phyloP scores from a whole-genome alignment of 2,113 vertebrate species.

The Nothoprocta pentlandii region DNA sequence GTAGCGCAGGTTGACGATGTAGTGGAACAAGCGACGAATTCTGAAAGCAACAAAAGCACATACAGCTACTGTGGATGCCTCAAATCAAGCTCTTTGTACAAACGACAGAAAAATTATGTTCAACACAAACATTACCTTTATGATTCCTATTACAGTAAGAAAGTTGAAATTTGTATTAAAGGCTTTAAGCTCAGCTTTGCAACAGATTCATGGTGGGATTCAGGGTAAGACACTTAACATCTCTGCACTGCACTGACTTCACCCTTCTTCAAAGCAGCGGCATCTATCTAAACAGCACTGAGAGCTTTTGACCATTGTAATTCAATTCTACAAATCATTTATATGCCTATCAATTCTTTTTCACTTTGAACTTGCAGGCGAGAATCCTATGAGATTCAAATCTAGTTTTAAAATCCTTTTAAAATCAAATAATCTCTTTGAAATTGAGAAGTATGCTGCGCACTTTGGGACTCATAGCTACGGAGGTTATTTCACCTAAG shows the following conservation, averaged over 20 bases:
- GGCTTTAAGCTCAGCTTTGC: background rate
- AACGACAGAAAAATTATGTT: accelerated
- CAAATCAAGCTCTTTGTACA: accelerated
- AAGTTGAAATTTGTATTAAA: background rate
- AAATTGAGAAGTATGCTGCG: background rate
- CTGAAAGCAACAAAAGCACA: constrained; percentile 60
- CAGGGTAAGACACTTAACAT: background rate
- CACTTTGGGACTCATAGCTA: background rate
- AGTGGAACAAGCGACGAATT: constrained; percentile 92
- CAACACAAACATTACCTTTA: background rate
- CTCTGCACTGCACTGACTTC: background rate
- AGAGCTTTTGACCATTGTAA: background rate
- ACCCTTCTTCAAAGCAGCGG: background rate
- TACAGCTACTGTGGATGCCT: accelerated
- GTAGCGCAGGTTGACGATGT: constrained; percentile 93
- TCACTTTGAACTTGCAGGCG: background rate
- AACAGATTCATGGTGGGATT: background rate
- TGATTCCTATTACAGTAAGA: background rate
- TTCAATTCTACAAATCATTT: background rate
- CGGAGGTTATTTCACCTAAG: background rate
- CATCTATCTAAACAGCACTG: background rate
- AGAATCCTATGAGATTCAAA: background rate
- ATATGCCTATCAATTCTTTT: background rate
- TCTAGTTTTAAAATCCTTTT: constrained; percentile 11
- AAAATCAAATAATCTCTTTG: constrained; percentile 33